phyloP scores from a whole-genome alignment of 2,113 vertebrate genomes.

The Vombatus ursinus region DNA sequence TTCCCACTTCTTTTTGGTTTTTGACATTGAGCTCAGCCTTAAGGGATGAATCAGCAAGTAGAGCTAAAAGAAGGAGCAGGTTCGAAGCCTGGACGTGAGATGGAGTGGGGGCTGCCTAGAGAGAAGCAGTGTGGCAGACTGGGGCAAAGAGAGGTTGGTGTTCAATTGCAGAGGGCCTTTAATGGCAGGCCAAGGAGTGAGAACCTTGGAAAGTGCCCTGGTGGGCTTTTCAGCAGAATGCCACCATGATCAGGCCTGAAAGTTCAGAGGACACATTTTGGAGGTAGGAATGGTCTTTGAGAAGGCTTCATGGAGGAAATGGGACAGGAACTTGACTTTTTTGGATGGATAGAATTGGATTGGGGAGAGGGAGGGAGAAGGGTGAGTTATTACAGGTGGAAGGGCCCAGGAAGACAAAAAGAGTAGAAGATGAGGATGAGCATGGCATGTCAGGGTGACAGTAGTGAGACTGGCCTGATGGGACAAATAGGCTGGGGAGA shows the following conservation, averaged over 20 bases:
- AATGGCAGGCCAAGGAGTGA: not conserved
- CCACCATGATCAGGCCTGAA: not conserved
- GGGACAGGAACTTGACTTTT: not conserved
- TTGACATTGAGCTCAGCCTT: not conserved
- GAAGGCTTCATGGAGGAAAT: not conserved
- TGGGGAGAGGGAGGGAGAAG: not conserved
- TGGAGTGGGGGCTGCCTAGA: not conserved
- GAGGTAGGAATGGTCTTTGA: not conserved
- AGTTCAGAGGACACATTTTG: not conserved
- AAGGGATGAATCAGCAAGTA: not conserved
- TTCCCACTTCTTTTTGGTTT: not conserved
- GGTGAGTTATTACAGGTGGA: not conserved
- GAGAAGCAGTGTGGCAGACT: no score
- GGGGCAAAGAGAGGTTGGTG: not conserved
- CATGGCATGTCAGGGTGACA: not conserved
- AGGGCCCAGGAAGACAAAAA: not conserved
- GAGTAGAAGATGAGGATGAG: no score
- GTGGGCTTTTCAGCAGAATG: not conserved
- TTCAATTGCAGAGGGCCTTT: not conserved
- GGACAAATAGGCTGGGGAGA: not conserved
- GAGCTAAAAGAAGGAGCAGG: not conserved
- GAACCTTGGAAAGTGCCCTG: not conserved
- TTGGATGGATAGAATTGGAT: not conserved
- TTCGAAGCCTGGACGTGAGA: not conserved
- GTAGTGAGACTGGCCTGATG: not conserved